A percentile compares a stretch with the other conserved stretches of the same genome.
Conservation (phyloP, 2,888 invertebrate genomes). For the Xanthorhoe spadicearia region DNA sequence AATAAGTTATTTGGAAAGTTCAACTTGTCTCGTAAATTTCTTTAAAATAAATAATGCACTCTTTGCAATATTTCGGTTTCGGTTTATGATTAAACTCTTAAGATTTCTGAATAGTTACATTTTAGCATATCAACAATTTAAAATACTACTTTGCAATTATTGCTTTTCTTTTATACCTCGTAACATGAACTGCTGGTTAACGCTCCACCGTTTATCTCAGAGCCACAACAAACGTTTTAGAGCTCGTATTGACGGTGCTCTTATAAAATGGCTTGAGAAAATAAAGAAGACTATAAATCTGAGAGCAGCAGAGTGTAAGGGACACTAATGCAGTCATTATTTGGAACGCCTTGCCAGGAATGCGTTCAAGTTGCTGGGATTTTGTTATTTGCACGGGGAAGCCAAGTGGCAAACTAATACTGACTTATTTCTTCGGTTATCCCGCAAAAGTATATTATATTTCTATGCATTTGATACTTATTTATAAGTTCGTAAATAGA, state of each 20-base stretch:
- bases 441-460: background rate
- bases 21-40: background rate
- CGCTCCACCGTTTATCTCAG: background rate
- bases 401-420: background rate
- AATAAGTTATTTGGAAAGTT: background rate
- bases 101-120: too few species aligned
- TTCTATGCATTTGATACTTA: too few species aligned
- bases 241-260: background rate
- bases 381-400: conserved; percentile 6
- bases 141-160: background rate
- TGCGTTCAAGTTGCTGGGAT: conserved; percentile 19
- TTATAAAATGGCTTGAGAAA: conserved; percentile 2
- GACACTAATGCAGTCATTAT: conserved; percentile 34
- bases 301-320: conserved; percentile 15
- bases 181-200: background rate
- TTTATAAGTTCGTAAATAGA: background rate
- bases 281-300: conserved; percentile 24
- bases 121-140: too few species aligned
- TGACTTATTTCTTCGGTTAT: background rate
- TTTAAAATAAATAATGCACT: too few species aligned
- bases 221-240: background rate
- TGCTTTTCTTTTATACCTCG: background rate
- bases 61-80: too few species aligned
- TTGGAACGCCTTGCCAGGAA: conserved; percentile 14
- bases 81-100: too few species aligned